Conservation (phyloP, 2,797 vertebrate species). For the Buphagus erythrorhynchus region DNA sequence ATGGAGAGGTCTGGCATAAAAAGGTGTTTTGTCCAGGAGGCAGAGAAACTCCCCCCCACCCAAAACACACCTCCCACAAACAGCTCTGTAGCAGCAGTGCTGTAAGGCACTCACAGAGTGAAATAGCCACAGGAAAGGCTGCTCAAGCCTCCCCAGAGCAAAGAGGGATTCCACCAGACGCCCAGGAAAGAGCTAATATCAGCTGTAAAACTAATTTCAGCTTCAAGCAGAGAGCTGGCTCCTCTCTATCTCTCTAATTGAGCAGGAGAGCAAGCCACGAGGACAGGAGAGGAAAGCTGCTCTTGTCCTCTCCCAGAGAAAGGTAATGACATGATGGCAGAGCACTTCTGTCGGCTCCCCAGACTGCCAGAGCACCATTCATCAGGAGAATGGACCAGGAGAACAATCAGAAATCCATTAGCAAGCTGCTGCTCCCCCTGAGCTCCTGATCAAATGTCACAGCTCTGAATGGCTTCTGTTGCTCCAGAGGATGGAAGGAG, state of each 20-base stretch:
- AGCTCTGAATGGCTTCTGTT: neutral
- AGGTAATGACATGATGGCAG: neutral
- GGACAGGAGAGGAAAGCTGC: neutral
- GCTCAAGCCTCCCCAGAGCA: neutral
- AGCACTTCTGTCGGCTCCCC: slow-evolving; percentile 4
- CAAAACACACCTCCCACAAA: neutral
- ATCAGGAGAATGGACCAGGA: slow-evolving; percentile 35
- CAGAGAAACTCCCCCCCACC: neutral
- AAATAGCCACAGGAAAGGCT: neutral
- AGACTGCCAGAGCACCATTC: neutral
- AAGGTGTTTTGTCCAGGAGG: neutral
- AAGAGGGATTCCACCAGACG: neutral
- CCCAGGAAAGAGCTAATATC: neutral
- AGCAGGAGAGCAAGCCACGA: neutral
- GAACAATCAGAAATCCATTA: slow-evolving; percentile 65
- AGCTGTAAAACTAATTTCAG: slow-evolving; percentile 1
- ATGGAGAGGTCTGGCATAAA: neutral
- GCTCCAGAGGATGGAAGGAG: neutral
- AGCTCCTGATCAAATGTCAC: slow-evolving; percentile 43
- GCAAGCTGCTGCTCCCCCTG: slow-evolving; percentile 15
- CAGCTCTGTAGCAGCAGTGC: neutral
- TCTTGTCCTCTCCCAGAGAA: neutral
- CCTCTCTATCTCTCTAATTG: neutral
- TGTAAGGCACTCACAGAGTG: neutral
- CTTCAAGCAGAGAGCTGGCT: neutral